Percentiles rank a stretch among this genome's conserved stretches.
These are phyloP conservation scores for Argyrosomus regius DNA, from an alignment of 2,797 vertebrate species.

Conservation along the genomic window DNA sequence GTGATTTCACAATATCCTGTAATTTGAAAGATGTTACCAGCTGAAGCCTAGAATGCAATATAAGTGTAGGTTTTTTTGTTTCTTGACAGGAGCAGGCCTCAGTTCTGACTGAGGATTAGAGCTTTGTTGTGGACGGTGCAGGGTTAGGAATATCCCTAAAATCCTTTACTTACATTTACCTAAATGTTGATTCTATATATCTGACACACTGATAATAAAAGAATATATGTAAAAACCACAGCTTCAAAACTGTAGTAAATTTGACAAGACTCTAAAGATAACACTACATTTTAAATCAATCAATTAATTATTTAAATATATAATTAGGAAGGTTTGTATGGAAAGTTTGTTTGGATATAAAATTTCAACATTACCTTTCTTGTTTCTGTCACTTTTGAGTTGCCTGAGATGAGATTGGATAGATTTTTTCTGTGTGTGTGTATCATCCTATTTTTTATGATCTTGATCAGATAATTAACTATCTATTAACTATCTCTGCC, in stretches of 20 bases:
- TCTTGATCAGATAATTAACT: background rate
- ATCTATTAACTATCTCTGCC: background rate
- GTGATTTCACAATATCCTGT: slow-evolving; percentile 3
- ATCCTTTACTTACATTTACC: too few species aligned
- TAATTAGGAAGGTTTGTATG: too few species aligned
- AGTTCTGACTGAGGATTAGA: background rate
- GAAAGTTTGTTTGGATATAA: too few species aligned
- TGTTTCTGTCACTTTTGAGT: too few species aligned
- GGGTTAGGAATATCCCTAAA: too few species aligned
- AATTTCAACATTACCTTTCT: too few species aligned
- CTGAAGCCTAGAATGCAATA: background rate
- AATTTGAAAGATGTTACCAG: slow-evolving; percentile 3
- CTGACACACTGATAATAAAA: background rate
- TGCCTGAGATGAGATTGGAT: background rate
- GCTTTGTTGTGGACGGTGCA: too few species aligned
- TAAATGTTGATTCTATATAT: background rate
- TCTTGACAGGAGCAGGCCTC: background rate
- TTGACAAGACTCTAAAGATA: too few species aligned
- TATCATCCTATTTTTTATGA: background rate
- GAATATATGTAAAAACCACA: background rate
- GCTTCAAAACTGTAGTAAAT: too few species aligned
- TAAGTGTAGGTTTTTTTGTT: background rate
- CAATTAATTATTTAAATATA: too few species aligned
- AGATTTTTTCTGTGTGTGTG: background rate
- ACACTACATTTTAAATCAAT: too few species aligned